Conservation (phyloP, 1,140 invertebrate genomes). For the Mizuhopecten yessoensis region DNA sequence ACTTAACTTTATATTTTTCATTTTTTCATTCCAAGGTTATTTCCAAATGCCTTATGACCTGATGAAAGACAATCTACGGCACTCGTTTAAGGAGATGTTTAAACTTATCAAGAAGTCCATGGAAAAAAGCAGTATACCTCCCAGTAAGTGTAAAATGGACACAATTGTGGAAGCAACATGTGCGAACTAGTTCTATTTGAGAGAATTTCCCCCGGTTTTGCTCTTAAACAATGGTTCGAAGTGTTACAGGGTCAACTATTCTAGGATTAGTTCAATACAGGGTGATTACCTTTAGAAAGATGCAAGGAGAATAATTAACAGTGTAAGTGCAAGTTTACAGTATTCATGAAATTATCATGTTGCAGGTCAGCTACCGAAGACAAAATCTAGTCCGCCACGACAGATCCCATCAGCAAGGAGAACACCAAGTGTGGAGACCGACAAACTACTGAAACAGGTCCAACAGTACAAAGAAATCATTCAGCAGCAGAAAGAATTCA, state of each 20-base stretch:
- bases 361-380: conserved; percentile 55
- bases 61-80: conserved; percentile 73
- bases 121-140: conserved; percentile 54
- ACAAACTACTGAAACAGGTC: conserved; percentile 74
- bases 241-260: no score
- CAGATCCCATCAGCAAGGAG: conserved; percentile 42
- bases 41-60: conserved; percentile 80
- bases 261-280: no score
- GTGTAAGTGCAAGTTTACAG: neutral
- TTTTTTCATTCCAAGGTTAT: conserved; percentile 66
- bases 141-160: conserved; percentile 52
- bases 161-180: no score
- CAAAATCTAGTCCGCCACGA: conserved; percentile 45
- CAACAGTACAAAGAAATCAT: conserved; percentile 78
- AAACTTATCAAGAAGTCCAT: conserved; percentile 67
- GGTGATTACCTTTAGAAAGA: no score
- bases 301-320: no score
- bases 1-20: no score
- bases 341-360: neutral
- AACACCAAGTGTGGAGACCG: conserved; percentile 60
- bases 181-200: no score
- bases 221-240: neutral
- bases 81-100: conserved; percentile 75
- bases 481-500: conserved; percentile 79
- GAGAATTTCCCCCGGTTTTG: no score